Percentiles rank a stretch among this genome's conserved stretches.
These are phyloP conservation scores for Tetramorium simillimum DNA, from an alignment of 1,140 invertebrate genomes.

Conservation along the genomic window DNA sequence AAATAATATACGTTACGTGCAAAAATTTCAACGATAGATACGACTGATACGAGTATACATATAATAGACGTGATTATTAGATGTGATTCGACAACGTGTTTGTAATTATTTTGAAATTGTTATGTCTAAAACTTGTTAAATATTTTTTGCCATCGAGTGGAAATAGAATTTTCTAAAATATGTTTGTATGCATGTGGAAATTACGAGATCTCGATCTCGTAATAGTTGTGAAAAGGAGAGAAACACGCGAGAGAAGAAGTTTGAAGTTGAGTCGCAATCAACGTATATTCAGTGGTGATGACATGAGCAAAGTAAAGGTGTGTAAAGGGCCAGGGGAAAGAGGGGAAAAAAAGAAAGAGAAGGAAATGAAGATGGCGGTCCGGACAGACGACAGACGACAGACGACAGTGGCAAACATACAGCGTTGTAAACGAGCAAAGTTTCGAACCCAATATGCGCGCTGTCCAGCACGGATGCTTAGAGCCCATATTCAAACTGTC, in stretches of 20 bases:
- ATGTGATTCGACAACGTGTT: not conserved
- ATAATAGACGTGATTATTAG: not conserved
- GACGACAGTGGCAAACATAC: slow-evolving; percentile 63
- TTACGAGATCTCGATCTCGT: too few species aligned
- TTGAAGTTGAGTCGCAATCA: not conserved
- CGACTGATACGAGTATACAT: too few species aligned
- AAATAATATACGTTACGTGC: not conserved
- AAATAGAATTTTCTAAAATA: not conserved
- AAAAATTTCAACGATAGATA: not conserved
- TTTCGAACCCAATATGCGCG: slow-evolving; percentile 77
- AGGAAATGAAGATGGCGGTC: not conserved
- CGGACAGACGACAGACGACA: not conserved
- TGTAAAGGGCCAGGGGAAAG: not conserved
- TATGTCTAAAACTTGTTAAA: not conserved
- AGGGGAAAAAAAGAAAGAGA: slow-evolving; percentile 21
- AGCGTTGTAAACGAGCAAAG: slow-evolving; percentile 78
- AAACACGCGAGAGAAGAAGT: not conserved
- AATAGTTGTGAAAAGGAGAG: not conserved
- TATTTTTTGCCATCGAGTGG: not conserved
- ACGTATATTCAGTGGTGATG: not conserved
- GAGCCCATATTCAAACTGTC: slow-evolving; percentile 78
- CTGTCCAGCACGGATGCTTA: slow-evolving; percentile 65
- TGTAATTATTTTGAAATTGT: not conserved
- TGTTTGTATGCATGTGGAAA: too few species aligned
- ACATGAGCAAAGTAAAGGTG: not conserved